These are phyloP conservation scores for Anolis sagrei DNA, from an alignment of 2,113 vertebrate genomes.

Conservation along the genomic window DNA sequence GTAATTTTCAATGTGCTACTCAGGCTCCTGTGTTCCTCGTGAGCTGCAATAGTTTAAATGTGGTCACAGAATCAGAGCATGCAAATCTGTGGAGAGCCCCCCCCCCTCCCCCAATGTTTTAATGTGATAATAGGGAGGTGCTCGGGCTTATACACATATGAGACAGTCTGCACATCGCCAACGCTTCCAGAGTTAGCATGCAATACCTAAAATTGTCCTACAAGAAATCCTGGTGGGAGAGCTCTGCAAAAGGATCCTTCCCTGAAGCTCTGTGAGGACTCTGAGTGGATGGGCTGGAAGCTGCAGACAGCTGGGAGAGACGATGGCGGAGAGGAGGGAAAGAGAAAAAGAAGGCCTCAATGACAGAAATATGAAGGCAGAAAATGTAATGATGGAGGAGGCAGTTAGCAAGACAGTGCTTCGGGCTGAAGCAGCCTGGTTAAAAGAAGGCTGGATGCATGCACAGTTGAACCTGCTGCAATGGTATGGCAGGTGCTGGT, in stretches of 20 bases:
- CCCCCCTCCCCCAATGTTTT: not conserved
- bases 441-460: constrained; percentile 61
- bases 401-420: constrained; percentile 64
- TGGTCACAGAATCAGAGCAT: not conserved
- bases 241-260: constrained; percentile 99
- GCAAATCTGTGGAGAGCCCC: not conserved
- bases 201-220: constrained; percentile 98
- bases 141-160: not conserved
- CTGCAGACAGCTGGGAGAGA: constrained; percentile 95
- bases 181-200: constrained; percentile 54
- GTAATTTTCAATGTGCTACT: not conserved
- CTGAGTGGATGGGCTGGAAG: constrained; percentile 99
- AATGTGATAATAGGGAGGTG: not conserved
- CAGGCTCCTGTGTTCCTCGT: not conserved
- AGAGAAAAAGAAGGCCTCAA: constrained; percentile 88
- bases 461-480: constrained; percentile 64
- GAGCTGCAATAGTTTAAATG: not conserved
- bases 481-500: constrained; percentile 66
- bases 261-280: constrained; percentile 98
- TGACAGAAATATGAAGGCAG: constrained; percentile 82
- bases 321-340: constrained; percentile 84
- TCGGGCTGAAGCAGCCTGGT: constrained; percentile 63
- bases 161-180: not conserved
- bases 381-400: constrained; percentile 76
- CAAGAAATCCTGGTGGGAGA: constrained; percentile 99